Base-by-base conservation (phyloP, 2,888 invertebrate genomes). In the Arctia plantaginis region DNA sequence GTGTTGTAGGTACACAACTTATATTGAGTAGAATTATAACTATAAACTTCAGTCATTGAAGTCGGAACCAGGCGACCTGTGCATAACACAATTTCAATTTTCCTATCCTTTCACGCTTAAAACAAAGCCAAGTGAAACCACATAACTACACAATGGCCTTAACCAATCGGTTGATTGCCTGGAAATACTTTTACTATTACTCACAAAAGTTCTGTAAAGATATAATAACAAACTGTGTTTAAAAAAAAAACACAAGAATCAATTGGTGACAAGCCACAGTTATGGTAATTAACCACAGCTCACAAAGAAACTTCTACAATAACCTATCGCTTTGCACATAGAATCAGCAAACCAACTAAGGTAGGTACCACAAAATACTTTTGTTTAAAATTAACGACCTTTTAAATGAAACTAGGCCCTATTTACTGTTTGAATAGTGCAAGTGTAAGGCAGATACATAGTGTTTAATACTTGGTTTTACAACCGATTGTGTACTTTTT, bases 71-170 rank as follows among this genome's bases (percentile, higher is more conserved):
- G 73, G 66, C 75, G 70, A 75, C 65, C 73, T 79, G 78, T 72
- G 59, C 76, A 74, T 77, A 80, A 82, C 65, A 79, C 77, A 76
- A 84, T 82, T 78, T 72, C 59, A 76, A 72, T 76, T 71, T 80
- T 69, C 77, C 75, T 69, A 75, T 59, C 78, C 78, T 82, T 85
- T 84, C 80, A 85, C 74, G 78, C 76, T 73, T 76, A 59, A 77
- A 77, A 72, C 77, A 66, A 55, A 69, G 47, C 33, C 18, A 39
- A 79, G 83, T 80, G 83, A 84, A 84, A 84, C 76, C 66, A 67
- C 41, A 79, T 73, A 84, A 82, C 75, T 66, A 67, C 41, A 78
- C 76, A 75, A 72, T 73, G 69, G 65, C 80, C 77, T 78, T 79
- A 76, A 77, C 80, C 73, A 81, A 84, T 81, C 79, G 66, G 70